Evolutionary conservation across 2,797 vertebrate species (phyloP), one percentile per base, ranked within the genome.

Genomic region (Botia almorhae): DNA sequence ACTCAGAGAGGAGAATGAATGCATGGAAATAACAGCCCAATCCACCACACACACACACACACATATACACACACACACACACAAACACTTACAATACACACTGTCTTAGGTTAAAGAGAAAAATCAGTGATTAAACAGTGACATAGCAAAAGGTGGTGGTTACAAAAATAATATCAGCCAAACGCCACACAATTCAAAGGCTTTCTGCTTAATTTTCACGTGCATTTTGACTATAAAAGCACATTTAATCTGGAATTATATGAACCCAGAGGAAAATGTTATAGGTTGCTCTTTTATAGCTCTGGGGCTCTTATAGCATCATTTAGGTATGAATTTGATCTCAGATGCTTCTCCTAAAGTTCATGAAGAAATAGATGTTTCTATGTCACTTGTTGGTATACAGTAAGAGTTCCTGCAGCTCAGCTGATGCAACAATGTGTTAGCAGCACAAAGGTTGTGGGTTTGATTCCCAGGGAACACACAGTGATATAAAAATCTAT

Each of bases 11-110:
- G 85, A 88, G 90, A 90, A 90, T 82, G 81, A 89, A 90, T 89
- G 88, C 87, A 81, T 85, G 90, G 91, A 92, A 93, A 88, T 92
- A 92, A 92, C 91, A 92, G 89, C 85, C 89, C 82, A 90, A 90
- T 93, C 51, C 68, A 12, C 81, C 61, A 72, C 58, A 60, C 79
- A 75, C 26, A 16, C 61, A 67, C 53, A 36, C 50, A 63, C 7
- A 43, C 7, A 43, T 8, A 88, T 84, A 89, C 68, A 12, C 81
- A 29, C 33, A 33, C 26, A 36, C 50, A 64, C 56, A 73, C 39
- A 13, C 60, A 65, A 33, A 33, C 33, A 11, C 43, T 46, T 46
- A 8, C 43, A 46, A 10, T 43, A 36, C 50, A 64, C 56, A 73
- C 39, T 50, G 26, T 72, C 53, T 65, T 77, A 48, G 60, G n/a